Conservation (phyloP, 2,888 invertebrate species). For the Toxonevra muliebris region DNA sequence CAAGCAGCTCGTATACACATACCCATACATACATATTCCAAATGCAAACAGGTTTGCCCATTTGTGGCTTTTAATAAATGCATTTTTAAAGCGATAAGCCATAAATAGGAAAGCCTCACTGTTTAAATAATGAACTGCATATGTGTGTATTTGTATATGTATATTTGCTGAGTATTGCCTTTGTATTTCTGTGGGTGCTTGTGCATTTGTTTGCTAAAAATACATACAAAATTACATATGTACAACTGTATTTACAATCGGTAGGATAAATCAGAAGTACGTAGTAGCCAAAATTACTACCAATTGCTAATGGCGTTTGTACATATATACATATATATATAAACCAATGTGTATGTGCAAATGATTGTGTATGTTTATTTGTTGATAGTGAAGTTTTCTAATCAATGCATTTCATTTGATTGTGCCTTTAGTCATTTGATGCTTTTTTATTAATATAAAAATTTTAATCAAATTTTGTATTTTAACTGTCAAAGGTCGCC, state of each 20-base stretch:
- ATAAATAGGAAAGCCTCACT: slow-evolving; percentile 13
- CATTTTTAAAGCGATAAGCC: slow-evolving; percentile 20
- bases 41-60: background rate
- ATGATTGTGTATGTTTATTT: slow-evolving; percentile 19
- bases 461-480: no score
- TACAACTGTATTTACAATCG: no score
- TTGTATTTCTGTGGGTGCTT: no score
- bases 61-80: slow-evolving; percentile 21
- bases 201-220: no score
- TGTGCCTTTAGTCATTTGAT: no score
- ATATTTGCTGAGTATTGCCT: no score
- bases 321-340: background rate
- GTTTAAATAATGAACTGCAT: slow-evolving; percentile 24
- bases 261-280: no score
- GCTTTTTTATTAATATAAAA: no score
- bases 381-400: slow-evolving; percentile 56
- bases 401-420: slow-evolving; percentile 44
- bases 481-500: no score
- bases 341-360: background rate
- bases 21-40: background rate
- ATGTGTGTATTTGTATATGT: background rate
- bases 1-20: background rate
- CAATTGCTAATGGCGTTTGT: no score
- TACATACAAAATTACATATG: no score
- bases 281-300: no score